Evolutionary conservation across 2,888 invertebrate species (phyloP).

Genomic region (Apamea sordens): DNA sequence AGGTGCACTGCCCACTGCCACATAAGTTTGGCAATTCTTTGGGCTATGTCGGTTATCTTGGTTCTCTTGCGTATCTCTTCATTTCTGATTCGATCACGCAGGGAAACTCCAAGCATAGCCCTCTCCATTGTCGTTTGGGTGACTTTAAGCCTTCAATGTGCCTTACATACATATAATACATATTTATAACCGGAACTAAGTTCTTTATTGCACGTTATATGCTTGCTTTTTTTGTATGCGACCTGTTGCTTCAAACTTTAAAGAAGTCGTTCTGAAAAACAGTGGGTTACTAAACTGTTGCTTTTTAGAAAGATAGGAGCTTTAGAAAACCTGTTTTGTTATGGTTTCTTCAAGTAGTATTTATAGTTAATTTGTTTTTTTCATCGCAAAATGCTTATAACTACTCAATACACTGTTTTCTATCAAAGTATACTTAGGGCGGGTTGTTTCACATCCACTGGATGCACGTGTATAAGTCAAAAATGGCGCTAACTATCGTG

Average conservation of each 20-base stretch:
- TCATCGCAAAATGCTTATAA: neutral
- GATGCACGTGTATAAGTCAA: too few species aligned
- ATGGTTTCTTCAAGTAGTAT: neutral
- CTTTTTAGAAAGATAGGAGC: neutral
- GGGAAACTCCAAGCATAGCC: too few species aligned
- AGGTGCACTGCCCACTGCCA: too few species aligned
- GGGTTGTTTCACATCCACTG: too few species aligned
- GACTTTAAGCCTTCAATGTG: neutral
- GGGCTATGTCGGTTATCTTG: too few species aligned
- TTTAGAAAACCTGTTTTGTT: neutral
- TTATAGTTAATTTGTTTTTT: neutral
- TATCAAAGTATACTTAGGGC: neutral
- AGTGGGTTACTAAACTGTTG: neutral
- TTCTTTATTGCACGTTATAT: neutral
- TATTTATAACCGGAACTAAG: neutral
- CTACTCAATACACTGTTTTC: neutral
- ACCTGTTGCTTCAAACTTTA: neutral
- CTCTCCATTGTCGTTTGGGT: too few species aligned
- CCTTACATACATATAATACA: neutral
- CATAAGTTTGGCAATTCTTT: too few species aligned
- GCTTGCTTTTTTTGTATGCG: neutral
- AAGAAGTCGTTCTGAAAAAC: neutral
- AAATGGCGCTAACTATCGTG: too few species aligned
- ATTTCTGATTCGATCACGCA: too few species aligned
- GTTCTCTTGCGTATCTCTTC: too few species aligned